Evolutionary conservation across 2,113 vertebrate genomes (phyloP).

Genomic region (Zosterops lateralis): DNA sequence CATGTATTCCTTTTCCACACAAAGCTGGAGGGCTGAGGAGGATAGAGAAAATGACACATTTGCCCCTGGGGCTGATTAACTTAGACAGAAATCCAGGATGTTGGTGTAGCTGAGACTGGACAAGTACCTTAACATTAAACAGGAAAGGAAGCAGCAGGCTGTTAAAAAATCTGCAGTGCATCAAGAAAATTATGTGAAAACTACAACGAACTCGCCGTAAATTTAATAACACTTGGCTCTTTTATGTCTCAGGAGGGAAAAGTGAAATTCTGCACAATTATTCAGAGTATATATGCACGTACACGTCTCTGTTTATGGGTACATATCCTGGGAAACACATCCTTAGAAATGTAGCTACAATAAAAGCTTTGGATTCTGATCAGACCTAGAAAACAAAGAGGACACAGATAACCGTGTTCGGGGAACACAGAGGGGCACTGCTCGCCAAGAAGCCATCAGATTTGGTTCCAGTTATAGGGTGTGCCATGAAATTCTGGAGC

Average conservation of each 20-base stretch:
- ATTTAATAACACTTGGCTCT: conserved; percentile 52
- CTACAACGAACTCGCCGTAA: conserved; percentile 2
- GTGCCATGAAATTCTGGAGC: conserved; percentile 38
- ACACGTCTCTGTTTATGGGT: neutral
- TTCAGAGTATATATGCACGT: neutral
- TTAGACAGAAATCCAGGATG: neutral
- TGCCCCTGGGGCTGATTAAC: neutral
- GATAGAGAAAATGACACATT: neutral
- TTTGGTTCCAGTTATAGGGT: conserved; percentile 34
- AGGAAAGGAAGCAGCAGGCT: neutral
- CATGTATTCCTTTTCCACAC: neutral
- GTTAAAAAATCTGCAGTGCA: conserved; percentile 57
- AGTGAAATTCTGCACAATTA: conserved; percentile 1
- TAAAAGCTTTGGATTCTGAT: neutral
- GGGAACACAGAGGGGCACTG: neutral
- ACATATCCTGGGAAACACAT: neutral
- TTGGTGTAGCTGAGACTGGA: neutral
- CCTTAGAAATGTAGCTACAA: conserved; percentile 9
- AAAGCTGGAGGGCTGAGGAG: neutral
- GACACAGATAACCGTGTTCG: neutral
- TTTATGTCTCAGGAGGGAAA: conserved; percentile 19
- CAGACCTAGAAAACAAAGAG: neutral
- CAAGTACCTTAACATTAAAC: neutral
- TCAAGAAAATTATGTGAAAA: conserved; percentile 56
- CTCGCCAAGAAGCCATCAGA: conserved; percentile 57